Evolutionary conservation across 2,797 vertebrate genomes (phyloP).

Genomic region (Threskiornis aethiopicus): DNA sequence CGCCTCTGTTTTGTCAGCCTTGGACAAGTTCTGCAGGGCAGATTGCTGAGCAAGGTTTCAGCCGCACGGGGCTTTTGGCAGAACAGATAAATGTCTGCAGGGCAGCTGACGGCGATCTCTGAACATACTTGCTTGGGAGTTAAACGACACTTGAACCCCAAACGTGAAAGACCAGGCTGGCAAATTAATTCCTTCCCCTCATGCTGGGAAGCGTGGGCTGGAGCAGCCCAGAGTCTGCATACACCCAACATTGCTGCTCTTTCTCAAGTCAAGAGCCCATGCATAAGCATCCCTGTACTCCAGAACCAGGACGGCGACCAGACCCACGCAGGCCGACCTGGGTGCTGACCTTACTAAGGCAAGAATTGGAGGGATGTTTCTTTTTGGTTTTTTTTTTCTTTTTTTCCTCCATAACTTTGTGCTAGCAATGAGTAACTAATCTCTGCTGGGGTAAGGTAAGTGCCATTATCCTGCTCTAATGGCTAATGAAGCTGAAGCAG

Average conservation of each 20-base stretch:
- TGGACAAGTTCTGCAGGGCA: rapidly evolving
- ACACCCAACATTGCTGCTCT: rapidly evolving
- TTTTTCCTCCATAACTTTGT: background rate
- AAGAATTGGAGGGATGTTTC: background rate
- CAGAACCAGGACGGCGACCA: rapidly evolving
- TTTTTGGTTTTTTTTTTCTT: background rate
- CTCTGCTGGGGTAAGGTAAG: constrained; percentile 13
- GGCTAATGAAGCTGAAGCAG: constrained; percentile 31
- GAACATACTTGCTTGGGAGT: background rate
- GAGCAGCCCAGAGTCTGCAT: background rate
- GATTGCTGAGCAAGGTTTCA: rapidly evolving
- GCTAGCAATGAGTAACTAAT: background rate
- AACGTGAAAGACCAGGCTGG: background rate
- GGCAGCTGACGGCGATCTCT: rapidly evolving
- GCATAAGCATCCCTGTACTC: background rate
- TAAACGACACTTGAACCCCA: background rate
- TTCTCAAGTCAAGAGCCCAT: background rate
- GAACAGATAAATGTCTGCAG: background rate
- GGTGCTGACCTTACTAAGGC: background rate
- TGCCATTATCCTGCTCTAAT: constrained; percentile 20
- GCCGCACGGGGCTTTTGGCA: rapidly evolving
- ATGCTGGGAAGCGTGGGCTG: rapidly evolving
- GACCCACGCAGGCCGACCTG: rapidly evolving
- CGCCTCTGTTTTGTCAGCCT: background rate
- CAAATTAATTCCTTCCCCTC: background rate